Evolutionary conservation across 2,113 vertebrate species (phyloP).

Genomic region (Phaethornis superciliosus): DNA sequence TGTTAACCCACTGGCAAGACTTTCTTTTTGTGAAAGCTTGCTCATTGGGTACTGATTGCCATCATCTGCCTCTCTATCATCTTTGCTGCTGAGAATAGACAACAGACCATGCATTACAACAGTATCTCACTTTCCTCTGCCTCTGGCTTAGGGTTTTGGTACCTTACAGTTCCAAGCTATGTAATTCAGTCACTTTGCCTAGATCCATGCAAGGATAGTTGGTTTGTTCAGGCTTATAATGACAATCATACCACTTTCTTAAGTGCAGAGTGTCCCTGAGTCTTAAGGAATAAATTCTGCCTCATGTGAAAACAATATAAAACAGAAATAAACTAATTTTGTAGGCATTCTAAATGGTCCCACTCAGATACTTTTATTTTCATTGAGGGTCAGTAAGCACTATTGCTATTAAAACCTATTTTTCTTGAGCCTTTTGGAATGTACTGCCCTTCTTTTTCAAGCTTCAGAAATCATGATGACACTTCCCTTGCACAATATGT

Average conservation of each 20-base stretch:
- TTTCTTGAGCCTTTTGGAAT: background rate
- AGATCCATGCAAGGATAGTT: background rate
- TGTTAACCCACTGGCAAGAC: no score
- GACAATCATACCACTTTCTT: accelerated
- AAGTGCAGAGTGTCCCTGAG: background rate
- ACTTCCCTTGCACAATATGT: background rate
- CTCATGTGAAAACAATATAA: background rate
- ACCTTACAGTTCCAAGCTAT: background rate
- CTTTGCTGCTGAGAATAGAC: no score
- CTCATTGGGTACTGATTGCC: no score
- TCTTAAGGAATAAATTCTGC: background rate
- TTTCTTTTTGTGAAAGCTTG: no score
- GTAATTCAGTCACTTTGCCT: background rate
- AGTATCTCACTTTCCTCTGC: background rate
- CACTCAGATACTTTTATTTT: background rate
- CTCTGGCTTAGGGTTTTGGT: background rate
- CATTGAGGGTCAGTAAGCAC: background rate
- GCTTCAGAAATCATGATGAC: background rate
- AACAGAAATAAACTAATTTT: background rate
- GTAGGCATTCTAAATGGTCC: background rate
- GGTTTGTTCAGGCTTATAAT: background rate
- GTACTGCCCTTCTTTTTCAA: background rate
- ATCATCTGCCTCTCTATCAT: no score
- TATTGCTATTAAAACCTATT: background rate
- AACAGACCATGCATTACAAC: background rate